Evolutionary conservation across 2,888 invertebrate genomes (phyloP).

Genomic region (Ichneumon xanthorius): DNA sequence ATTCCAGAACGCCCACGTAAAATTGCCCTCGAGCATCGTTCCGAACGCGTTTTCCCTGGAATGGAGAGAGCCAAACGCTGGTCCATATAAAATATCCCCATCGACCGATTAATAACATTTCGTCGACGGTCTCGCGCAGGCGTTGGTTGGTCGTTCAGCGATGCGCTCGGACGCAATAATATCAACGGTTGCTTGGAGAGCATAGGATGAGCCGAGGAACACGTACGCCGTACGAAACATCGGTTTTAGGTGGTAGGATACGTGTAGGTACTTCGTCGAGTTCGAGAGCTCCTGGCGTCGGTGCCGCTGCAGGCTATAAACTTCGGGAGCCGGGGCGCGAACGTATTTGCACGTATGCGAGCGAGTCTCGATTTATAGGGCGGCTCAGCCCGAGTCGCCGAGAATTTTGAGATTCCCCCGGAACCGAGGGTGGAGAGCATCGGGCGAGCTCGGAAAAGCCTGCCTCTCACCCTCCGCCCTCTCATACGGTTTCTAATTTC

Average conservation of each 20-base stretch:
- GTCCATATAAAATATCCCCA: conserved; percentile 53
- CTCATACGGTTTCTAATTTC: conserved; percentile 76
- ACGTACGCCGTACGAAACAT: conserved; percentile 10
- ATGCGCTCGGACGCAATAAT: conserved; percentile 61
- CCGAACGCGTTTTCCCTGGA: conserved; percentile 52
- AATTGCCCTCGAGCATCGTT: conserved; percentile 66
- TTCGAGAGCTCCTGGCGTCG: conserved; percentile 32
- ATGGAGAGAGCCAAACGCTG: conserved; percentile 59
- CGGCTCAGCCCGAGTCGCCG: conserved; percentile 58
- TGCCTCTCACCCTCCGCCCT: conserved; percentile 59
- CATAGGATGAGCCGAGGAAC: conserved; percentile 18
- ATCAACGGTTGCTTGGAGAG: conserved; percentile 3
- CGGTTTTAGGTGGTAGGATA: conserved; percentile 28
- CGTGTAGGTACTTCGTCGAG: conserved; percentile 44
- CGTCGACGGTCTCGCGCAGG: conserved; percentile 50
- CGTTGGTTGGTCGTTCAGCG: not conserved
- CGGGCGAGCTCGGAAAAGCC: conserved; percentile 60
- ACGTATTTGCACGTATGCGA: conserved; percentile 62
- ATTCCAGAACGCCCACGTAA: conserved; percentile 48
- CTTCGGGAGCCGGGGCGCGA: conserved; percentile 30
- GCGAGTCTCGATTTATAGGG: conserved; percentile 61
- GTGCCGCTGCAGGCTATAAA: conserved; percentile 57
- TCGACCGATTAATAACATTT: conserved; percentile 65
- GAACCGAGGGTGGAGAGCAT: conserved; percentile 37
- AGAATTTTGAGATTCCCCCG: conserved; percentile 64